Evolutionary conservation across 2,888 invertebrate genomes (phyloP).

Genomic region (Petrolisthes manimaculis): DNA sequence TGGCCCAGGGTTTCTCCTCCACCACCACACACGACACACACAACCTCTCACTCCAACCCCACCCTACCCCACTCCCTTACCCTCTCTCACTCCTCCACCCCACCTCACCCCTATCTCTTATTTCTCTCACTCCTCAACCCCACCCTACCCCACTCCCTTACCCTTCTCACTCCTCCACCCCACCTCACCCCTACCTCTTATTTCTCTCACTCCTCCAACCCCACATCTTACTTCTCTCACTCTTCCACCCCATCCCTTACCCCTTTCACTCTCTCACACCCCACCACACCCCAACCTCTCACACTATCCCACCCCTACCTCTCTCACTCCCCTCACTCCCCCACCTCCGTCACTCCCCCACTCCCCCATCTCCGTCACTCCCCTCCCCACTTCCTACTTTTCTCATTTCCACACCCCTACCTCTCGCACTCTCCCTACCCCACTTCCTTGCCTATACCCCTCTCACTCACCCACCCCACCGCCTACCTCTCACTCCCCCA

Average conservation of each 20-base stretch:
- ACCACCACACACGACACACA: neutral
- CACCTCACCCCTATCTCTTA: neutral
- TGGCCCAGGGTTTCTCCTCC: neutral
- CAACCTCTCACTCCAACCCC: slow-evolving; percentile 18
- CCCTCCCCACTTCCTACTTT: neutral
- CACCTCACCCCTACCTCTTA: neutral
- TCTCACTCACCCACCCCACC: neutral
- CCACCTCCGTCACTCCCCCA: too few species aligned
- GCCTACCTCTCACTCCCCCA: neutral
- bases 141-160: too few species aligned
- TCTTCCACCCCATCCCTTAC: neutral
- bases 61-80: neutral
- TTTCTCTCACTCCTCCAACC: slow-evolving; percentile 6
- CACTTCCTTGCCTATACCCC: neutral
- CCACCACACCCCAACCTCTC: neutral
- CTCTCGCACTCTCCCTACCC: neutral
- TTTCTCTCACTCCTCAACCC: neutral
- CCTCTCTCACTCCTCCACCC: slow-evolving; percentile 5
- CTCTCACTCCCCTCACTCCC: neutral
- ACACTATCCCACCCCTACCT: too few species aligned
- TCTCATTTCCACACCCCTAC: neutral
- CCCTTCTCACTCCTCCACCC: too few species aligned
- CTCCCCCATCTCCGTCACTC: neutral
- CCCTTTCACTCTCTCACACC: neutral
- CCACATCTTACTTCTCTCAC: neutral